Conservation (phyloP, 2,113 vertebrate species). For the Pyxicephalus adspersus region DNA sequence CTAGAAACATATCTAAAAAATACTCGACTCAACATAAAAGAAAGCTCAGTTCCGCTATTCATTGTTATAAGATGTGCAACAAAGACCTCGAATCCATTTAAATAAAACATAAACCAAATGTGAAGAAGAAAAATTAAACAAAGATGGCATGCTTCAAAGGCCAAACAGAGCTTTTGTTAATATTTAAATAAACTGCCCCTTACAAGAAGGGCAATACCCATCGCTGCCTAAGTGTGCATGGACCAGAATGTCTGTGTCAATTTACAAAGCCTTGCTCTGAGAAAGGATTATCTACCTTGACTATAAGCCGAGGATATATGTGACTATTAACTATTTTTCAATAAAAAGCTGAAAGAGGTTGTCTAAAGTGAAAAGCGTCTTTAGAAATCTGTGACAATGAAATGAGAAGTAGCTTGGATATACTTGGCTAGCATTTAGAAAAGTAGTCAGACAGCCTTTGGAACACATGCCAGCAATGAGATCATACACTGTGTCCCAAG, state of each 20-base stretch:
- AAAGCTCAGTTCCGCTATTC: not conserved
- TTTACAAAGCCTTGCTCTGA: constrained; percentile 4
- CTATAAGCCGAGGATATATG: constrained; percentile 31
- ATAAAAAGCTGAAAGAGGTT: constrained; percentile 50
- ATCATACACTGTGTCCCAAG: constrained; percentile 23
- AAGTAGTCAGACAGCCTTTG: constrained; percentile 19
- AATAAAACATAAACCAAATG: constrained; percentile 34
- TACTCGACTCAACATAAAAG: not conserved
- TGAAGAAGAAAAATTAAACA: constrained; percentile 20
- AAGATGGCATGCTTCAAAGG: constrained; percentile 15
- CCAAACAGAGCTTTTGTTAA: constrained; percentile 23
- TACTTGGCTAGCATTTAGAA: constrained; percentile 43
- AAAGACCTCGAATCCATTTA: not conserved
- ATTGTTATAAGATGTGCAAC: not conserved
- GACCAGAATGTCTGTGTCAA: constrained; percentile 9
- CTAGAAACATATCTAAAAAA: too few relatives aligned
- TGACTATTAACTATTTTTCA: constrained; percentile 51
- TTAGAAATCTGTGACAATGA: constrained; percentile 48
- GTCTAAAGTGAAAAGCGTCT: constrained; percentile 39
- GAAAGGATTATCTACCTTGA: constrained; percentile 49
- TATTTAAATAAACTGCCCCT: constrained; percentile 10
- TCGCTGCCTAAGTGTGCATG: constrained; percentile 1
- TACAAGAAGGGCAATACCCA: constrained; percentile 3
- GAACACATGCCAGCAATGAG: constrained; percentile 48
- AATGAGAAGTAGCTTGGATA: constrained; percentile 45